phyloP scores from a whole-genome alignment of 2,888 invertebrate species.

The Pyrrhia umbra region DNA sequence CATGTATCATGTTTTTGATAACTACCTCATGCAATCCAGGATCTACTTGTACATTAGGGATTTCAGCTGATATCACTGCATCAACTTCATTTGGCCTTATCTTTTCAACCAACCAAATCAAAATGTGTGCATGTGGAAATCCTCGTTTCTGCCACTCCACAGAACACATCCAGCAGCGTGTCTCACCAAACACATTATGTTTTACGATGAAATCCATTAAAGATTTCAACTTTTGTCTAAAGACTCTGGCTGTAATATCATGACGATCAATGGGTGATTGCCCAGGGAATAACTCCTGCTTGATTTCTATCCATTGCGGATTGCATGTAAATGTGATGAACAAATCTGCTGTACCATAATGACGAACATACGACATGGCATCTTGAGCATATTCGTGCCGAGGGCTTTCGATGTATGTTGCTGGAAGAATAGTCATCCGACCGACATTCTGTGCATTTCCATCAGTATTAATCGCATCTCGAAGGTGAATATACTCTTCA shows the following conservation, averaged over 20 bases:
- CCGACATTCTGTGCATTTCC: constrained; percentile 65
- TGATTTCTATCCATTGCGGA: constrained; percentile 64
- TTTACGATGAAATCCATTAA: constrained; percentile 19
- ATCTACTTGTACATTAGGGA: neutral
- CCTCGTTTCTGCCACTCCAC: constrained; percentile 56
- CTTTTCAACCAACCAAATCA: neutral
- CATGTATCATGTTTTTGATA: neutral
- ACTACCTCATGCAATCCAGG: neutral
- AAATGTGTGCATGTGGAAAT: constrained; percentile 5
- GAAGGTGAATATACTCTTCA: constrained; percentile 61
- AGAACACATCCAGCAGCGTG: constrained; percentile 56
- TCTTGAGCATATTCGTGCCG: constrained; percentile 63
- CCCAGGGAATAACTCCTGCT: neutral
- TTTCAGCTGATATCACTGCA: neutral
- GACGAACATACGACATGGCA: constrained; percentile 68
- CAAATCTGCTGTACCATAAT: constrained; percentile 66
- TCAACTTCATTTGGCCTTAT: constrained; percentile 1
- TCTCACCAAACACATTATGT: constrained; percentile 15
- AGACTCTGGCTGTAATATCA: constrained; percentile 11
- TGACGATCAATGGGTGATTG: constrained; percentile 10
- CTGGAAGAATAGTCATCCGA: constrained; percentile 64
- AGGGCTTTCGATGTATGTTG: constrained; percentile 58
- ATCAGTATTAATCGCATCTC: constrained; percentile 59
- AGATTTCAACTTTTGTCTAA: constrained; percentile 7
- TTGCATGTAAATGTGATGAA: constrained; percentile 63